These are phyloP conservation scores for Drosophila lacertosa DNA, from an alignment of 1,140 invertebrate species.

Conservation along the genomic window DNA sequence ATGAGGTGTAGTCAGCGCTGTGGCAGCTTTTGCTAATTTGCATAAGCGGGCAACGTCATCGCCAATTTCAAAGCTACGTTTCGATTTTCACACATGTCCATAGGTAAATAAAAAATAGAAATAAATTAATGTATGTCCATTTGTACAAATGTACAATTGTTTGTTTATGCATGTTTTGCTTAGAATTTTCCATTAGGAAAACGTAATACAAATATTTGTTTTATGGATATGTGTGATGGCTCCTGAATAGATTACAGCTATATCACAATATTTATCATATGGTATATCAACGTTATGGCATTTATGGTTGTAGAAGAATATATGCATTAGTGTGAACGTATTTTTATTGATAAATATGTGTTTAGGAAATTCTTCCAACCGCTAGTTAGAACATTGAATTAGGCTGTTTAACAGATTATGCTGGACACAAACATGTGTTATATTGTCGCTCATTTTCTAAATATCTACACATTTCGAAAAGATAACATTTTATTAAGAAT, in stretches of 20 bases:
- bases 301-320: no score
- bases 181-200: conserved; percentile 41
- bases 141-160: conserved; percentile 48
- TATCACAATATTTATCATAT: conserved; percentile 10
- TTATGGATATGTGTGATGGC: conserved; percentile 2
- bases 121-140: conserved; percentile 23
- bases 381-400: neutral
- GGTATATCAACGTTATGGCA: no score
- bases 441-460: no score
- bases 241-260: conserved; percentile 7
- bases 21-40: conserved; percentile 48
- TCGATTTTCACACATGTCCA: conserved; percentile 10
- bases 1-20: conserved; percentile 31
- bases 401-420: neutral
- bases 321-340: no score
- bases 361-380: neutral
- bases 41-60: conserved; percentile 68
- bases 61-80: conserved; percentile 48
- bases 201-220: conserved; percentile 22
- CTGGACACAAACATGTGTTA: neutral
- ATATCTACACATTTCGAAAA: neutral
- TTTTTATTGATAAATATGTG: neutral
- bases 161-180: conserved; percentile 42
- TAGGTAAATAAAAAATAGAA: conserved; percentile 1
- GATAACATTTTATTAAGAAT: neutral